phyloP scores from a whole-genome alignment of 2,113 vertebrate species.

The Dromaius novaehollandiae region DNA sequence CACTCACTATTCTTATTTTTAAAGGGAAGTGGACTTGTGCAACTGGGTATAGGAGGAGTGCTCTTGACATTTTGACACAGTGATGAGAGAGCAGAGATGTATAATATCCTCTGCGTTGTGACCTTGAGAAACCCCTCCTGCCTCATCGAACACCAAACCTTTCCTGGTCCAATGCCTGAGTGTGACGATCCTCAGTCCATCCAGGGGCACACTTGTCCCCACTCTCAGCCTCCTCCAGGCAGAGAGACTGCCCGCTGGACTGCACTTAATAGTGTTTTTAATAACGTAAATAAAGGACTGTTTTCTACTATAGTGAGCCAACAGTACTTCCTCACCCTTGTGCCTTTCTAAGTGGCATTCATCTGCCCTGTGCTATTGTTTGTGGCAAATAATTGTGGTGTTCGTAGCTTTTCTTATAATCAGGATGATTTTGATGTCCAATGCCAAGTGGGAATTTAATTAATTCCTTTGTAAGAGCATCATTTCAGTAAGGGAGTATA shows the following conservation, averaged over 20 bases:
- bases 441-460: neutral
- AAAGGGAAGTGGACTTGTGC: constrained; percentile 42
- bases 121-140: neutral
- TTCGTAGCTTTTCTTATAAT: neutral
- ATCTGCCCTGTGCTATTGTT: neutral
- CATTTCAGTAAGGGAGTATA: neutral
- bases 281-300: neutral
- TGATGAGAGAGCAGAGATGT: neutral
- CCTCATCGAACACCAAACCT: neutral
- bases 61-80: neutral
- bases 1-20: neutral
- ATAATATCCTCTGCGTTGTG: neutral
- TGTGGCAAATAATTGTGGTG: neutral
- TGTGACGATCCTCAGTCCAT: neutral
- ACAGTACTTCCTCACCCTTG: neutral
- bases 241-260: neutral
- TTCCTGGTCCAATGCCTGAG: neutral
- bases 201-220: neutral
- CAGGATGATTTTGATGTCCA: neutral
- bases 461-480: neutral
- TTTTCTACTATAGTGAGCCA: neutral
- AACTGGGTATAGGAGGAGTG: neutral
- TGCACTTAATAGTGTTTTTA: neutral
- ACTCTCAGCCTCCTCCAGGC: neutral
- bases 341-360: neutral